Percentiles rank a stretch among this genome's conserved stretches.
phyloP scores from a whole-genome alignment of 2,113 vertebrate species.

The Pelvicachromis taeniatus region DNA sequence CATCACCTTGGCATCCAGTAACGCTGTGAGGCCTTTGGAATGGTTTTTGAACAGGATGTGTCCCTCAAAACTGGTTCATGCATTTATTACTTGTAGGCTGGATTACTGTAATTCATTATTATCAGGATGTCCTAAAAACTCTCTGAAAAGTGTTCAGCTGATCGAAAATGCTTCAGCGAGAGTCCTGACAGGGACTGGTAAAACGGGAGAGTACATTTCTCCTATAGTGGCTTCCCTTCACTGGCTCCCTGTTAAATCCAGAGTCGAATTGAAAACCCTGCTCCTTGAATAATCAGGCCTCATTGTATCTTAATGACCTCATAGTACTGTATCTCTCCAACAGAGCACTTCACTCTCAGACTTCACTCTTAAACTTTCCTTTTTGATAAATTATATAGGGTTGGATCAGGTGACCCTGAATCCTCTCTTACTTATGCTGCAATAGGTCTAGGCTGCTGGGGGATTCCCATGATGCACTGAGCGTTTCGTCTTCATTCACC shows the following conservation, averaged over 20 bases:
- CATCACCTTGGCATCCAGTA: background rate
- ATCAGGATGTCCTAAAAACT: too few relatives aligned
- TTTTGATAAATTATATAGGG: background rate
- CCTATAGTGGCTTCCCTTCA: background rate
- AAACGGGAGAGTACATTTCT: background rate
- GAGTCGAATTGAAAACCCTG: background rate
- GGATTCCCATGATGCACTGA: background rate
- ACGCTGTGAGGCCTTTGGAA: background rate
- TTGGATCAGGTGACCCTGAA: background rate
- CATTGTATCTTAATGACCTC: background rate
- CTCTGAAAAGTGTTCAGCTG: background rate
- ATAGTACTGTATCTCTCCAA: background rate
- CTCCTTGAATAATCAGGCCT: background rate
- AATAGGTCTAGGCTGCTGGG: background rate
- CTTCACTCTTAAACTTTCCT: background rate
- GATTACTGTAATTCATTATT: too few relatives aligned
- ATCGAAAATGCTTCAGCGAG: rapidly evolving
- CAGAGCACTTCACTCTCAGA: background rate
- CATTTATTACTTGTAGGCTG: background rate
- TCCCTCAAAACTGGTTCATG: background rate
- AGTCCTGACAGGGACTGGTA: background rate
- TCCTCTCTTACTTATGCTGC: background rate
- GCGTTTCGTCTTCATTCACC: background rate
- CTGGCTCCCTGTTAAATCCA: background rate
- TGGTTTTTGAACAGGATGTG: background rate